Base-by-base conservation (phyloP, 2,797 vertebrate genomes). In the Clarias pachynema region DNA sequence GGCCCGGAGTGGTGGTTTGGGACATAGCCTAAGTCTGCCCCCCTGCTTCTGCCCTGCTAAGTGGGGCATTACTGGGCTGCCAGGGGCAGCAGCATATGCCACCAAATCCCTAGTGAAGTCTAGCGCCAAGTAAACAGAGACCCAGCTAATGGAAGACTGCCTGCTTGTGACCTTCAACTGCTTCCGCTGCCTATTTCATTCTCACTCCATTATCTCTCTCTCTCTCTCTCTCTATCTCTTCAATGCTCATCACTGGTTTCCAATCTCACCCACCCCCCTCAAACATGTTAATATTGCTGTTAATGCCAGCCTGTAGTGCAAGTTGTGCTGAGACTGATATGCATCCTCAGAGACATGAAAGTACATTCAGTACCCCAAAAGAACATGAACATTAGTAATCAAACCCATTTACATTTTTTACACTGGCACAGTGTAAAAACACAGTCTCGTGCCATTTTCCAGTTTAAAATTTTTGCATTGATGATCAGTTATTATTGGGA, bases 41-140 rank as follows among this genome's bases (percentile, higher is more conserved):
- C 92, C 90, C 91, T 91, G 91, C 93, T 92, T 93, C 93, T 91
- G 89, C 92, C 83, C 93, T 94, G 95, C 93, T 96, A 96, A 96
- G 95, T 96, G 96, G 94, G 95, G 94, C 94, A 94, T 95, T 95
- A 94, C 92, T 86, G 89, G 92, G 92, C 90, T 94, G 96, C 96
- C 94, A 93, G 93, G 92, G 94, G 95, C 95, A 94, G 88, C 93
- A 89, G 93, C 95, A 95, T 93, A 95, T 92, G 95, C 93, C 94
- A 96, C 92, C 81, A 93, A 96, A 93, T 96, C 94, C 93, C 93
- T 91, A 85, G 92, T 89, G 94, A 91, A 92, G 92, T 83, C 91
- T 88, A 89, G 93, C 88, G 86, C 84, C 89, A 89, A 90, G 93
- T 94, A 95, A 96, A 96, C 92, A 94, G 90, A 93, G 91, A 89